These are phyloP conservation scores for Ivindomyrus marchei DNA, from an alignment of 2,113 vertebrate species.

Conservation along the genomic window DNA sequence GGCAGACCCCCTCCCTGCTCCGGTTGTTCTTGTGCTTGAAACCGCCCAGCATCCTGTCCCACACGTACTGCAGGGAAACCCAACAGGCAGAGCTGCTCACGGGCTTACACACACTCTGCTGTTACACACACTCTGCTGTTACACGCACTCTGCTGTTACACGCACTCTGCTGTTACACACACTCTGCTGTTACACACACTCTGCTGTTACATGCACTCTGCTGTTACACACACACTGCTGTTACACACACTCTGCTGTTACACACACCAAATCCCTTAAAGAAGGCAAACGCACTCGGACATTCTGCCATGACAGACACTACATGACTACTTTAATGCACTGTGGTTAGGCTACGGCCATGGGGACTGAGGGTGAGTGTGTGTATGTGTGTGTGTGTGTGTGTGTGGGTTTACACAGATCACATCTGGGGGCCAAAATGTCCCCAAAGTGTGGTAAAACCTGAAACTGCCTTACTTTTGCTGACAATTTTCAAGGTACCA, in stretches of 20 bases:
- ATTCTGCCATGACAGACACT: not conserved
- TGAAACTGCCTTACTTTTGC: too few species aligned
- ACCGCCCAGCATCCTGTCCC: constrained; percentile 93
- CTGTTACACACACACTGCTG: not conserved
- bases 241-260: not conserved
- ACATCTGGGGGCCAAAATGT: too few species aligned
- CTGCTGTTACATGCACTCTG: not conserved
- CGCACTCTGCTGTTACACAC: too few species aligned
- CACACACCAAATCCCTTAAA: not conserved
- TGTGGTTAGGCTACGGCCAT: not conserved
- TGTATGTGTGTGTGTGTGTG: too few species aligned
- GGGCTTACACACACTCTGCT: not conserved
- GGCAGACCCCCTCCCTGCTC: constrained; percentile 92
- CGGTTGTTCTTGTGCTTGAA: constrained; percentile 99
- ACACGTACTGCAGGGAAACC: constrained; percentile 71
- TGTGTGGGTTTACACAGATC: not conserved
- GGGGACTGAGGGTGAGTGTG: not conserved
- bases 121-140: not conserved
- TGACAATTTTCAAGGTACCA: too few species aligned
- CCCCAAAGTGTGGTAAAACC: too few species aligned
- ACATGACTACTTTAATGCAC: not conserved
- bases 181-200: too few species aligned
- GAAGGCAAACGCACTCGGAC: not conserved
- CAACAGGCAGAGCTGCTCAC: not conserved
- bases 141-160: not conserved